Base-by-base conservation (phyloP, 2,113 vertebrate genomes). In the Grammomys surdaster region DNA sequence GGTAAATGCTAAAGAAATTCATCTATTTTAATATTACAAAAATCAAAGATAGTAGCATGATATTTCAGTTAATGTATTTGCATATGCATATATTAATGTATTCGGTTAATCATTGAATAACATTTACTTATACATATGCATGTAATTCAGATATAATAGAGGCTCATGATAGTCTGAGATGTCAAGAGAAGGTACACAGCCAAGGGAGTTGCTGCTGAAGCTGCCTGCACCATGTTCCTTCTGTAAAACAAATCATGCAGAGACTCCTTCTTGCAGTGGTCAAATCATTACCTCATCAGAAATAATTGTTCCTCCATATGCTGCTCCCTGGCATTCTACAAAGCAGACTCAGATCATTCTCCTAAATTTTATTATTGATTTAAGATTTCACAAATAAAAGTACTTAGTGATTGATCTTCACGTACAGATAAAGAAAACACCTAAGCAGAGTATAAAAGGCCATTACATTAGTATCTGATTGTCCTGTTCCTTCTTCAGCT, bases 11-110 rank as follows among this genome's bases (percentile, higher is more conserved):
- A 73, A 94, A 36, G 19, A 86, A 51, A 82, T 92, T 77, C 88
- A 92, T 17, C 4, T 63, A 88, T 7, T 7, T 85, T 31, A 95
- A 54, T 75, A 76, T 80, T 75, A 75, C 4, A 7, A 81, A 90
- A 5, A 0, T 63, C 16, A 67, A 46, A 85, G 31, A 54, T 43
- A 80, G 48, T 76, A 70, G 78, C 9, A 90, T 19, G 9, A 69
- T 54, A 88, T 94, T 94, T 90, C 54, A 93, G 43, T 28, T 78
- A 54, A 46, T 86, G 3, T 6, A 33, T 92, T 76, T 73, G 58
- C 54, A 77, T 56, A 12, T 80, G 16, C 17, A 88, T 73, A 63
- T 22, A 56, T 28, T 67, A 80, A 80, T 67, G 5, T 80, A 69
- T 31, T 40, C 43, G n/a, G 7, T 69, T 54, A 9, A 26, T 69